These are phyloP conservation scores for Leucoma salicis DNA, from an alignment of 2,888 invertebrate species.

Conservation along the genomic window DNA sequence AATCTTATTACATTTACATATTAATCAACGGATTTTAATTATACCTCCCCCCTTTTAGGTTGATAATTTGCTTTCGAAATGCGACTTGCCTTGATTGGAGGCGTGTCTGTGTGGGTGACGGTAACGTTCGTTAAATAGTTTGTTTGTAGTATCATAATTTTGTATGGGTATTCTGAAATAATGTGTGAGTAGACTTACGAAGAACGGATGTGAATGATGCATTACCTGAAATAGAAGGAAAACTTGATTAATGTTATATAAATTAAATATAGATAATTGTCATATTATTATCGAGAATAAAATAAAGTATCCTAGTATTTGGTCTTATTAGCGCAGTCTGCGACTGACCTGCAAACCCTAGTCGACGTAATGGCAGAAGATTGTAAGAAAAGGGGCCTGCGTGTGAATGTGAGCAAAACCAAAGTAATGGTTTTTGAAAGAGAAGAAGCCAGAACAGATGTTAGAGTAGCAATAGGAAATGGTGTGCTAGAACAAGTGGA, in stretches of 20 bases:
- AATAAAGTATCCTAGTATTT: too few species aligned
- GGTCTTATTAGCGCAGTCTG: too few species aligned
- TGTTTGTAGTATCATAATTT: conserved; percentile 51
- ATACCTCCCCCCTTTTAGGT: conserved; percentile 86
- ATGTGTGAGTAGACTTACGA: conserved; percentile 40
- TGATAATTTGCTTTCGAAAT: conserved; percentile 80
- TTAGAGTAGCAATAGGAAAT: too few species aligned
- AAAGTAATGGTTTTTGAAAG: too few species aligned
- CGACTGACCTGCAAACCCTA: too few species aligned
- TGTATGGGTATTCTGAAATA: conserved; percentile 36
- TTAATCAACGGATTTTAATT: conserved; percentile 99
- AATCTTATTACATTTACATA: conserved; percentile 99
- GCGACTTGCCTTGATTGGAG: conserved; percentile 76
- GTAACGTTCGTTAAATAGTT: conserved; percentile 60
- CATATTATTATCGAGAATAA: too few species aligned
- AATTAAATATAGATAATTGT: too few species aligned
- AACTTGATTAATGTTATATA: conserved; percentile 17
- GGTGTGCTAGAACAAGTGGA: too few species aligned
- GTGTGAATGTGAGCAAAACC: too few species aligned
- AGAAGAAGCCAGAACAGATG: too few species aligned
- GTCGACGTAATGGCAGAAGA: too few species aligned
- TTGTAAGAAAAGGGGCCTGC: too few species aligned
- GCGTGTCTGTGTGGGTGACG: conserved; percentile 57
- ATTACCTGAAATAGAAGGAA: conserved; percentile 57
- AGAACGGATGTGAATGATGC: conserved; percentile 23